A percentile compares a stretch with the other conserved stretches of the same genome.
Evolutionary conservation across 2,888 invertebrate genomes (phyloP).

Genomic region (Lasioglossum morio): DNA sequence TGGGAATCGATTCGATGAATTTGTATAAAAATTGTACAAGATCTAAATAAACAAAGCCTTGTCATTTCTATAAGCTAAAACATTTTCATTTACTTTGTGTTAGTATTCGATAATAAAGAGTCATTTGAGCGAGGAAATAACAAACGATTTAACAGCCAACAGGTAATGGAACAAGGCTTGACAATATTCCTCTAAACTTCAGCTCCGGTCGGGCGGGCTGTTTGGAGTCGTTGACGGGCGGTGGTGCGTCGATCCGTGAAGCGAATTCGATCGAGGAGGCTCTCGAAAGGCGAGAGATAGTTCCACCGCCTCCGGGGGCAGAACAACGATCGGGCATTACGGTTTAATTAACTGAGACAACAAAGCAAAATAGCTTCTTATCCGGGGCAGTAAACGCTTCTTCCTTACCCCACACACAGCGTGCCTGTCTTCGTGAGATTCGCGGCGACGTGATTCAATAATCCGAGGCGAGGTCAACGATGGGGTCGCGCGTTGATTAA

Average conservation of each 20-base stretch:
- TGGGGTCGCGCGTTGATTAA: slow-evolving; percentile 74
- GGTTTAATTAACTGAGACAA: slow-evolving; percentile 54
- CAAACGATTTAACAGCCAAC: background rate
- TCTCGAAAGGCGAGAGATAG: slow-evolving; percentile 18
- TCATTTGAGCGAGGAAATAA: background rate
- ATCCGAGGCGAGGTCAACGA: slow-evolving; percentile 69
- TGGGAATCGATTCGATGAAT: too few relatives aligned
- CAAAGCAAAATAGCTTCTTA: slow-evolving; percentile 35
- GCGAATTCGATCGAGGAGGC: background rate
- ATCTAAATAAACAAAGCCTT: too few relatives aligned
- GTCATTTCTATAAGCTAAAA: too few relatives aligned
- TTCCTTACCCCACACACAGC: background rate
- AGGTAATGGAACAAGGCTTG: background rate
- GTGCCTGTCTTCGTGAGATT: background rate
- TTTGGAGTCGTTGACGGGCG: background rate
- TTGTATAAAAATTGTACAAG: too few relatives aligned
- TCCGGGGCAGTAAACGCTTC: slow-evolving; percentile 10
- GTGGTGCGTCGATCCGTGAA: background rate
- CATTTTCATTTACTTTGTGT: too few relatives aligned
- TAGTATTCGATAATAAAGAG: background rate
- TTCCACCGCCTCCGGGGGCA: slow-evolving; percentile 22
- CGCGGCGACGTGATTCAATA: slow-evolving; percentile 70
- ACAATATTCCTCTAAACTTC: background rate
- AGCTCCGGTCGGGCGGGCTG: background rate
- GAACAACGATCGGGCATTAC: slow-evolving; percentile 36